phyloP scores from a whole-genome alignment of 2,888 invertebrate genomes.

The Eutolmus rufibarbis region DNA sequence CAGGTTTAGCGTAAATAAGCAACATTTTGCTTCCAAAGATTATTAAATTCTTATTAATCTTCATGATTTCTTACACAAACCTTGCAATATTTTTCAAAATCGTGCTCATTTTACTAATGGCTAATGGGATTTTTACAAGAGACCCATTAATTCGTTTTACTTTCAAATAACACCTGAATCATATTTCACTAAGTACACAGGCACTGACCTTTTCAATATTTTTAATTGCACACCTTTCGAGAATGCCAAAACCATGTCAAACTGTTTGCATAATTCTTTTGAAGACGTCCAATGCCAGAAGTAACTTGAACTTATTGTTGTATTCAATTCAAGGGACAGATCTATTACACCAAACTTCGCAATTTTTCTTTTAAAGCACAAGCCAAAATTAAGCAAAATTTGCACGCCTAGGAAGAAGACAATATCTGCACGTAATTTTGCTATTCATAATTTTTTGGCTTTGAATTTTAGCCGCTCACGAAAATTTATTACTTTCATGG shows the following conservation, averaged over 20 bases:
- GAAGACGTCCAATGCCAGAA: background rate
- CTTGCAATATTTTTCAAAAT: background rate
- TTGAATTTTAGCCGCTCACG: background rate
- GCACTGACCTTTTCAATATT: background rate
- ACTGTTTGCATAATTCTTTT: background rate
- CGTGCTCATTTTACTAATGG: background rate
- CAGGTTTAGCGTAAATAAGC: too few relatives aligned
- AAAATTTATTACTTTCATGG: background rate
- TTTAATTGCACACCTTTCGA: background rate
- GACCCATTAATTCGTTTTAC: too few relatives aligned
- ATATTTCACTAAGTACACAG: background rate
- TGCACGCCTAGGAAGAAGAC: background rate
- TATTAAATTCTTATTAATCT: too few relatives aligned
- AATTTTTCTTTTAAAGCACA: background rate
- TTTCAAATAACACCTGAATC: background rate
- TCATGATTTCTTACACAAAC: too few relatives aligned
- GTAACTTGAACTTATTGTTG: background rate
- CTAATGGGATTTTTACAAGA: background rate
- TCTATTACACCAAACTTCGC: background rate
- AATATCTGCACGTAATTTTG: background rate
- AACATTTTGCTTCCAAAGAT: too few relatives aligned
- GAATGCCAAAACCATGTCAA: background rate
- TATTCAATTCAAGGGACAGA: background rate
- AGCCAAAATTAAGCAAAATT: background rate
- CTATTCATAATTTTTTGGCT: background rate